phyloP scores from a whole-genome alignment of 1,140 invertebrate species.

The Carposina sasakii region DNA sequence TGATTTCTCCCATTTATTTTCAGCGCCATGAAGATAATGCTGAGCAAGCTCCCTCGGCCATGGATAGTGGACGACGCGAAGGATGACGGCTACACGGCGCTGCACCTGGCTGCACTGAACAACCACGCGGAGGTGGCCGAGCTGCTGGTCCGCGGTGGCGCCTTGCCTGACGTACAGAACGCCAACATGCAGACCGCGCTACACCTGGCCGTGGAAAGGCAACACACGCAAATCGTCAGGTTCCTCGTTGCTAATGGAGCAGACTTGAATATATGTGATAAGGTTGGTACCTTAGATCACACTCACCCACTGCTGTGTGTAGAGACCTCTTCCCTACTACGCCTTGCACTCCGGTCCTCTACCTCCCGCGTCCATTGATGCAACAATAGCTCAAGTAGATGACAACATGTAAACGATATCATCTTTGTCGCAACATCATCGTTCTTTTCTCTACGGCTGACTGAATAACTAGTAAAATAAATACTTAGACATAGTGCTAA shows the following conservation, averaged over 20 bases:
- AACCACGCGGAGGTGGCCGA: constrained; percentile 98
- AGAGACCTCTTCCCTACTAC: no score
- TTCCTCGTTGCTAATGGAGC: constrained; percentile 93
- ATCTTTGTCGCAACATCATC: no score
- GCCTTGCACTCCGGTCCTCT: no score
- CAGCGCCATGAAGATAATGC: constrained; percentile 95
- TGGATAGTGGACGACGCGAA: constrained; percentile 99
- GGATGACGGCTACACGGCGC: constrained; percentile 97
- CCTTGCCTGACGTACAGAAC: constrained; percentile 94
- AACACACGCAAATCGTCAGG: constrained; percentile 96
- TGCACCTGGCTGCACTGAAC: constrained; percentile 96
- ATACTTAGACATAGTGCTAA: no score
- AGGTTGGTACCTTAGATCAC: constrained; percentile 52
- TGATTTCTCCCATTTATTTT: no score
- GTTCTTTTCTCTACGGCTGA: no score
- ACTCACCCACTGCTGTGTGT: no score
- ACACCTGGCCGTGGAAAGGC: constrained; percentile 95
- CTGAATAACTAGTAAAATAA: no score
- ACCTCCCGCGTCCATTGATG: no score
- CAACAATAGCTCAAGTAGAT: no score
- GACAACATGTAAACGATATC: no score
- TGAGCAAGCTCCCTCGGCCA: constrained; percentile 89
- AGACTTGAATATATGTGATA: constrained; percentile 95
- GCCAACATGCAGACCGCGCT: constrained; percentile 97
- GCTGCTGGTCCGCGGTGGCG: constrained; percentile 89